These are phyloP conservation scores for Crioceris asparagi DNA, from an alignment of 2,888 invertebrate genomes.

Conservation along the genomic window DNA sequence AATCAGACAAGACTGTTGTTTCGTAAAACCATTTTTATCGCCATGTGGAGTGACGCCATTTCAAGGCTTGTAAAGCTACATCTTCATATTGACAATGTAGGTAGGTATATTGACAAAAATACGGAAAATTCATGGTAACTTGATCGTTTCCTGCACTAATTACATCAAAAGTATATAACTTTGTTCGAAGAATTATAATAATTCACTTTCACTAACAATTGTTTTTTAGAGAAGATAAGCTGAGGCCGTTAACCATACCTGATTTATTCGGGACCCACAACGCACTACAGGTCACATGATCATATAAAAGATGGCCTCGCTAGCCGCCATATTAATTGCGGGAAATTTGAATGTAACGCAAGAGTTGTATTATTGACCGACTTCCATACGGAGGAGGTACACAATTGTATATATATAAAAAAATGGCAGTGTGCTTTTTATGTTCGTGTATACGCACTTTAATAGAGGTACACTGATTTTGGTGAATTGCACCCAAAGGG, in stretches of 20 bases:
- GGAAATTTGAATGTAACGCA: background rate
- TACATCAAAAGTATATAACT: slow-evolving; percentile 12
- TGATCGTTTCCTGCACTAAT: slow-evolving; percentile 3
- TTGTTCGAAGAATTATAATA: slow-evolving; percentile 14
- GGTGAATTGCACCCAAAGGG: too few relatives aligned
- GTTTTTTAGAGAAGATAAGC: slow-evolving; percentile 23
- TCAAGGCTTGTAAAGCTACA: slow-evolving; percentile 53
- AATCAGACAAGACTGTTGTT: background rate
- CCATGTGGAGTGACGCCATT: slow-evolving; percentile 69
- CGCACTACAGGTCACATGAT: slow-evolving; percentile 37
- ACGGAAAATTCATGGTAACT: slow-evolving; percentile 4
- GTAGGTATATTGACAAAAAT: slow-evolving; percentile 8
- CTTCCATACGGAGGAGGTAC: too few relatives aligned
- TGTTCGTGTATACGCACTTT: too few relatives aligned
- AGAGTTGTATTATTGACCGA: too few relatives aligned
- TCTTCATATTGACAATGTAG: slow-evolving; percentile 19
- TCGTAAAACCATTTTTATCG: slow-evolving; percentile 26
- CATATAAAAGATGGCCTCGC: slow-evolving; percentile 21
- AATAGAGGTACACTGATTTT: too few relatives aligned
- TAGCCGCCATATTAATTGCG: slow-evolving; percentile 8
- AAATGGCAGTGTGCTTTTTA: too few relatives aligned
- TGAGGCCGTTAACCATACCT: slow-evolving; percentile 36
- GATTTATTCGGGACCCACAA: slow-evolving; percentile 33
- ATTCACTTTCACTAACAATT: slow-evolving; percentile 21
- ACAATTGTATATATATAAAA: too few relatives aligned